phyloP scores from a whole-genome alignment of 2,888 invertebrate genomes.

The Mayetiola destructor region DNA sequence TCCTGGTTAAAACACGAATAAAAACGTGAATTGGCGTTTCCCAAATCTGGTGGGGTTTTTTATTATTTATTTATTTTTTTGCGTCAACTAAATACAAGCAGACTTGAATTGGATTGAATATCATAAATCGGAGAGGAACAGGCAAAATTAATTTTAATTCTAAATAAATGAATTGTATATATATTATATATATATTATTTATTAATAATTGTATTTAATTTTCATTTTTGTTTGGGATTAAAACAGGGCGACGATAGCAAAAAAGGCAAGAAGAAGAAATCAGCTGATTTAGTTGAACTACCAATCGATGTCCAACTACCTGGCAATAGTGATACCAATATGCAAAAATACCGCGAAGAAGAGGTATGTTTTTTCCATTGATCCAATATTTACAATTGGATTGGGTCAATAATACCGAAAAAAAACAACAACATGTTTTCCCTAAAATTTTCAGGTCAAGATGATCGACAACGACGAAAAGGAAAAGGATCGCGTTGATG shows the following conservation, averaged over 20 bases:
- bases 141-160: background rate
- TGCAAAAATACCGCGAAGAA: slow-evolving; percentile 61
- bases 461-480: slow-evolving; percentile 76
- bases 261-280: slow-evolving; percentile 62
- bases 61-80: too few species aligned
- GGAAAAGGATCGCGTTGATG: slow-evolving; percentile 90
- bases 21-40: too few species aligned
- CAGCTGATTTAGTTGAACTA: slow-evolving; percentile 64
- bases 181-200: background rate
- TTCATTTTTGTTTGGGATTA: too few species aligned
- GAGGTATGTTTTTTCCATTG: slow-evolving; percentile 54
- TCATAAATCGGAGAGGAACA: background rate
- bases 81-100: too few species aligned
- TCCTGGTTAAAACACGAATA: too few species aligned
- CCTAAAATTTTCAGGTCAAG: slow-evolving; percentile 42
- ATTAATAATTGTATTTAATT: background rate
- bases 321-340: slow-evolving; percentile 53
- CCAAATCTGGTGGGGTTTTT: too few species aligned
- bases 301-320: slow-evolving; percentile 64
- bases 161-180: slow-evolving; percentile 7
- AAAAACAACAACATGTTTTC: too few species aligned
- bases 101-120: too few species aligned
- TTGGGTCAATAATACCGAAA: too few species aligned
- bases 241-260: slow-evolving; percentile 39
- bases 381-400: slow-evolving; percentile 14